phyloP scores from a whole-genome alignment of 2,113 vertebrate genomes.

The Nematolebias whitei region DNA sequence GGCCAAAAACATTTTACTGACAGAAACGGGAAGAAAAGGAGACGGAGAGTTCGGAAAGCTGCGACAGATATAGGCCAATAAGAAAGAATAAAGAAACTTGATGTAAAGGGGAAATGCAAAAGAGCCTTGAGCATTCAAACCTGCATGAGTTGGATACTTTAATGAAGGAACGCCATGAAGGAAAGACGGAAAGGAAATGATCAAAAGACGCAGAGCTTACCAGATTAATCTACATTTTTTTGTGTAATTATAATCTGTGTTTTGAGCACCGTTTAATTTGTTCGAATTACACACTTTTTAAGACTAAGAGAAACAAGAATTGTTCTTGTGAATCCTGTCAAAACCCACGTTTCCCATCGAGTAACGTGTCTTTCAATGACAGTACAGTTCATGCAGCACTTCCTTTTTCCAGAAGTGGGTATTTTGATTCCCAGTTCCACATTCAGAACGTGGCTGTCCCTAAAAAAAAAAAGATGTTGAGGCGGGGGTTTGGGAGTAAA shows the following conservation, averaged over 20 bases:
- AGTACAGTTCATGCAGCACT: no score
- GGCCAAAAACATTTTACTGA: slow-evolving; percentile 64
- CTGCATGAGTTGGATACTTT: slow-evolving; percentile 38
- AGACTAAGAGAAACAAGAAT: no score
- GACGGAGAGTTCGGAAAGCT: slow-evolving; percentile 37
- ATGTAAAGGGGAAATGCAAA: slow-evolving; percentile 43
- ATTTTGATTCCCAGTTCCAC: slow-evolving; percentile 19
- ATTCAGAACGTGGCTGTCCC: slow-evolving; percentile 37
- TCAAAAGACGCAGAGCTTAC: slow-evolving; percentile 39
- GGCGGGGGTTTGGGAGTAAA: slow-evolving; percentile 35
- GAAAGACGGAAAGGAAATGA: slow-evolving; percentile 32
- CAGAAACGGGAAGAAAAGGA: slow-evolving; percentile 41
- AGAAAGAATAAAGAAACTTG: slow-evolving; percentile 47
- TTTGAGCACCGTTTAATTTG: slow-evolving; percentile 43
- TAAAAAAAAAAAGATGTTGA: slow-evolving; percentile 47
- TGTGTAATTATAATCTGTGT: slow-evolving; percentile 41
- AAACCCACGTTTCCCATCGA: no score
- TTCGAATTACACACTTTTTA: slow-evolving; percentile 16
- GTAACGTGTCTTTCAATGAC: no score
- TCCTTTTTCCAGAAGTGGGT: background rate
- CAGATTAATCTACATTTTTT: slow-evolving; percentile 49
- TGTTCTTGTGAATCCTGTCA: no score
- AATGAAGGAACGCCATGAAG: slow-evolving; percentile 41
- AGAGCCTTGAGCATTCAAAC: slow-evolving; percentile 63
- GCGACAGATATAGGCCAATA: slow-evolving; percentile 59